A percentile compares a stretch with the other conserved stretches of the same genome.
phyloP scores from a whole-genome alignment of 2,888 invertebrate genomes.

The Sympetrum striolatum region DNA sequence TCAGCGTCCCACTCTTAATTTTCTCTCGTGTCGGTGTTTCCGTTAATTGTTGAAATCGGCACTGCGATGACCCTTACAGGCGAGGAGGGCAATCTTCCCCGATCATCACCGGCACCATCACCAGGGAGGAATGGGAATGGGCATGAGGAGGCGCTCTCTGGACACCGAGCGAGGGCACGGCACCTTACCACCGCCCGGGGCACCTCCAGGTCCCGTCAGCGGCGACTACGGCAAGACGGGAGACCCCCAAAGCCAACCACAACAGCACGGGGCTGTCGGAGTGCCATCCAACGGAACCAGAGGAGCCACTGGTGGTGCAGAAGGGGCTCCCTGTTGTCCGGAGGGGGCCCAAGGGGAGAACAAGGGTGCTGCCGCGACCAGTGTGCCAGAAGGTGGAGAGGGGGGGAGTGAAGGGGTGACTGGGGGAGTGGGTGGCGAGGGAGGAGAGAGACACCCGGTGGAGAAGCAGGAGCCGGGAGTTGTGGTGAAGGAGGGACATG shows the following conservation, averaged over 20 bases:
- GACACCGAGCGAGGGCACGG: constrained; percentile 19
- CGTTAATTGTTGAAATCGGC: too few relatives aligned
- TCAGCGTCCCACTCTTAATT: too few relatives aligned
- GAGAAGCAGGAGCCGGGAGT: constrained; percentile 12
- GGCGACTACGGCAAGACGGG: constrained; percentile 7
- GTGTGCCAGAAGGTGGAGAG: neutral
- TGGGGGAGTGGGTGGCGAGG: neutral
- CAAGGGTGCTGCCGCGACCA: neutral
- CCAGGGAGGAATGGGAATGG: constrained; percentile 24
- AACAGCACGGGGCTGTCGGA: constrained; percentile 42
- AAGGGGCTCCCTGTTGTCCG: neutral
- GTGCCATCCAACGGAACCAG: constrained; percentile 15
- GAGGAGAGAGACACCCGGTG: constrained; percentile 1
- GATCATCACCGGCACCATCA: constrained; percentile 46
- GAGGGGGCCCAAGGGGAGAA: constrained; percentile 7
- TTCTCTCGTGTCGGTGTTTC: too few relatives aligned
- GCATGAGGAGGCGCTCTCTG: neutral
- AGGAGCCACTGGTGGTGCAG: neutral
- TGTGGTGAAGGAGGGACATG: constrained; percentile 25
- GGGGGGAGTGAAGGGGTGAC: neutral
- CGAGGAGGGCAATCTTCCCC: constrained; percentile 47
- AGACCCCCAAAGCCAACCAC: constrained; percentile 46
- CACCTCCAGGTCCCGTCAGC: neutral
- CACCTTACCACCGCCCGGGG: constrained; percentile 5
- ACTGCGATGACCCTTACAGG: neutral